Base-by-base conservation (phyloP, 53 echinoderm and acorn worm species). In the Echinarachnius parma region DNA sequence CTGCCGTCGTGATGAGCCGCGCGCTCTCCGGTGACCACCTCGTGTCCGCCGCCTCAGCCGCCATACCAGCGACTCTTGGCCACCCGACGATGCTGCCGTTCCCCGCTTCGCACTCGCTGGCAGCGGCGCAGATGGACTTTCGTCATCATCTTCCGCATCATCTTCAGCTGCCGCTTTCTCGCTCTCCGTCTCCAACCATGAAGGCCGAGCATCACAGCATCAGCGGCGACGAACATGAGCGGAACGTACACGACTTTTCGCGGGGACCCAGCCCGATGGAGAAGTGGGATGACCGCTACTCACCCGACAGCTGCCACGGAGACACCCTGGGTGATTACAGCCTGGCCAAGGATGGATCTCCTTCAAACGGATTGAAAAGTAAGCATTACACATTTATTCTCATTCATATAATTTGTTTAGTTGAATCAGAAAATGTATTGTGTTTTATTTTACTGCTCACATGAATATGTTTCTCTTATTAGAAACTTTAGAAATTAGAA, bases 1-100 rank as follows among this genome's bases (percentile, higher is more conserved):
- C 74, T 19, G 74, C 74, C 57, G 74, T 72, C 39, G 31, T 72
- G 27, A 72, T 72, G 74, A 72, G 74, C 29, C 74, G 74, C 30
- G 56, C 74, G 1, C 4, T 42, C 55, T 9, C 55, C 24, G 44
- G 74, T 2, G 57, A 54, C 27, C 28, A 30, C 53, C n/a, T n/a
- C n/a, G 19, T 50, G 4, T 4, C 10, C 52, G 52, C 52, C 52
- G 4, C 9, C 15, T 50, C 52, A 4, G 42, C 26, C 28, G 30
- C 48, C 0, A 24, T 31, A 4, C 42, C 74, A n/a, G n/a, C 29
- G 16, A 26, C 57, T n/a, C 34, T 56, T 42, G 56, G 55, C 14
- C 56, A 56, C 34, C 65, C 65, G 39, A 72, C 74, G 56, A 42
- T 54, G 55, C 57, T 72, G 2, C 74, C 74, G 18, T 56, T 27